phyloP scores from a whole-genome alignment of 2,113 vertebrate species.

The Gallinago media region DNA sequence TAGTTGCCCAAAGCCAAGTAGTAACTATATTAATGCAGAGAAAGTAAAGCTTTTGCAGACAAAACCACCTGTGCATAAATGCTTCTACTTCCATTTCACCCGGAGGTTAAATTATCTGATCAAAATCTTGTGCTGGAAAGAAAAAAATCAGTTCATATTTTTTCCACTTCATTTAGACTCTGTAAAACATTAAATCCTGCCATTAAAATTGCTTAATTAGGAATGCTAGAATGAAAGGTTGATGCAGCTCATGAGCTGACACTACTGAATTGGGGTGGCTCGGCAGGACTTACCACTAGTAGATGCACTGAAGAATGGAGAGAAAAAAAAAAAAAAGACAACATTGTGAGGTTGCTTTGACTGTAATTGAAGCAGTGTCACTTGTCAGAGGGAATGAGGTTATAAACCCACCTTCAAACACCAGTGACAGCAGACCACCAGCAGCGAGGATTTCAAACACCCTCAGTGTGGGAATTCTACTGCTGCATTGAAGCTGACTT shows the following conservation, averaged over 20 bases:
- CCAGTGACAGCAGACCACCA: not conserved
- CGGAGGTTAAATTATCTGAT: conserved; percentile 48
- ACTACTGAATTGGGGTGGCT: not conserved
- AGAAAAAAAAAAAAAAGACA: not conserved
- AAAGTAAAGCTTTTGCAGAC: not conserved
- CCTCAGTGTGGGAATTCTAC: not conserved
- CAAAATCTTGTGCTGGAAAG: conserved; percentile 24
- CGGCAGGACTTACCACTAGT: not conserved
- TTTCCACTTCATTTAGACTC: conserved; percentile 50
- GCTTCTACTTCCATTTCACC: conserved; percentile 27
- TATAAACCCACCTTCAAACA: not conserved
- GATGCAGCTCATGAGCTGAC: not conserved
- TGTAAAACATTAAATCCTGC: conserved; percentile 55
- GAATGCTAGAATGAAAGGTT: conserved; percentile 10
- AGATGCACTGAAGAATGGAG: not conserved
- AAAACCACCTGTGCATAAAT: conserved; percentile 39
- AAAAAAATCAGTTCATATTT: not conserved
- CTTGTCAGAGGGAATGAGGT: not conserved
- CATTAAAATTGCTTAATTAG: conserved; percentile 48
- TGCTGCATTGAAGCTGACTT: not conserved
- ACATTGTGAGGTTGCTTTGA: not conserved
- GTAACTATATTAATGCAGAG: not conserved
- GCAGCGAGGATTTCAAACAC: not conserved
- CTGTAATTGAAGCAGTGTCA: not conserved
- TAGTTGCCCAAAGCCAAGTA: not conserved